A percentile compares a stretch with the other conserved stretches of the same genome.
phyloP scores from a whole-genome alignment of 2,888 invertebrate species.

The Crioceris asparagi region DNA sequence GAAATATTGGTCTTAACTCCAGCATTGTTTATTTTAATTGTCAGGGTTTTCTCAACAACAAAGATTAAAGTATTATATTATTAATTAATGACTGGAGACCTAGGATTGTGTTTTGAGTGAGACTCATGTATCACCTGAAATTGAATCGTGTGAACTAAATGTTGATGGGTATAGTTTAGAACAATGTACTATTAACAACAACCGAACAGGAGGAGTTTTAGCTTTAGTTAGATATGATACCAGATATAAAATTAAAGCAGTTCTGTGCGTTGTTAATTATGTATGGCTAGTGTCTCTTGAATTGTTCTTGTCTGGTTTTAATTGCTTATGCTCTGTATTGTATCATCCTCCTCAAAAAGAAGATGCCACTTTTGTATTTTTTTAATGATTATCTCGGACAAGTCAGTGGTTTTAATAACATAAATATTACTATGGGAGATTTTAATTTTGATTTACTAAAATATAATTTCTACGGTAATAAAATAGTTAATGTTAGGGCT shows the following conservation, averaged over 20 bases:
- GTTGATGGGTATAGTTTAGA: slow-evolving; percentile 5
- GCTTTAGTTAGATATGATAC: slow-evolving; percentile 5
- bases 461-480: no score
- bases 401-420: slow-evolving; percentile 3
- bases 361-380: not conserved
- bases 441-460: no score
- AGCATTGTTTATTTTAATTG: slow-evolving; percentile 7
- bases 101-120: not conserved
- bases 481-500: slow-evolving; percentile 2
- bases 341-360: slow-evolving; percentile 5
- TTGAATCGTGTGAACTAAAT: slow-evolving; percentile 5
- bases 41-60: slow-evolving; percentile 6
- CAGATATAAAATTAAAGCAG: not conserved
- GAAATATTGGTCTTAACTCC: slow-evolving; percentile 4
- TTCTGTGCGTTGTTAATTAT: slow-evolving; percentile 5
- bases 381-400: slow-evolving; percentile 3
- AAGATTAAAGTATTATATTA: slow-evolving; percentile 1
- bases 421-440: no score
- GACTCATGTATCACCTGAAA: slow-evolving; percentile 4
- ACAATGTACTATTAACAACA: slow-evolving; percentile 6
- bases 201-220: slow-evolving; percentile 6
- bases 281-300: slow-evolving; percentile 2
- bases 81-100: slow-evolving; percentile 3
- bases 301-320: not conserved
- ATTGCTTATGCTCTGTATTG: slow-evolving; percentile 1